A percentile compares a stretch with the other conserved stretches of the same genome.
These are phyloP conservation scores for Gadopsis marmoratus DNA, from an alignment of 2,797 vertebrate species.

Conservation along the genomic window DNA sequence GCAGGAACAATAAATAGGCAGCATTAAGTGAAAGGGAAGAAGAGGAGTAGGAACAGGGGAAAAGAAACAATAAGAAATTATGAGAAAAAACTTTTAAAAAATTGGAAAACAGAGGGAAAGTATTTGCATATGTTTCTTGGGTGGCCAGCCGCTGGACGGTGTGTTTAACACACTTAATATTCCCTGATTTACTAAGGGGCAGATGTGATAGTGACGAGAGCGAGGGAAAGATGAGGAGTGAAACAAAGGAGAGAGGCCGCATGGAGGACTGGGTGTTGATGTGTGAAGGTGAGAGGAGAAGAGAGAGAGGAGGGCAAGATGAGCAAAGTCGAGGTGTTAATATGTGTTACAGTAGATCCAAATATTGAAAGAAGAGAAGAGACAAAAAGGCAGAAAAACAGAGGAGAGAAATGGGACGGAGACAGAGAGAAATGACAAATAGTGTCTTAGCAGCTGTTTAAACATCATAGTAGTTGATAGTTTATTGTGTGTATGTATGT, in stretches of 20 bases:
- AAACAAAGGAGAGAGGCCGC: constrained; percentile 46
- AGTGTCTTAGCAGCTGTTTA: constrained; percentile 63
- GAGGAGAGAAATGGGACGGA: constrained; percentile 5
- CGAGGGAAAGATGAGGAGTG: constrained; percentile 56
- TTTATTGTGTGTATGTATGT: constrained; percentile 35
- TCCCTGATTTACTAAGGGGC: constrained; percentile 72
- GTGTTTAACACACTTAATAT: constrained; percentile 67
- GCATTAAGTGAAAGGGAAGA: constrained; percentile 46
- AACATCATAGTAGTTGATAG: constrained; percentile 47
- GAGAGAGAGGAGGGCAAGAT: constrained; percentile 33
- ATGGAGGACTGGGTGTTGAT: constrained; percentile 60
- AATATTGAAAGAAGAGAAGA: constrained; percentile 41
- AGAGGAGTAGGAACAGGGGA: neutral
- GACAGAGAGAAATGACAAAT: constrained; percentile 2
- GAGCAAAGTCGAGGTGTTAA: constrained; percentile 44
- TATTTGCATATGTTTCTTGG: constrained; percentile 48
- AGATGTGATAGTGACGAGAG: constrained; percentile 67
- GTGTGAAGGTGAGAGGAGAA: constrained; percentile 36
- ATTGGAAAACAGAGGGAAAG: constrained; percentile 22
- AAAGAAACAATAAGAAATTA: constrained; percentile 24
- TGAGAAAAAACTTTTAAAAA: neutral
- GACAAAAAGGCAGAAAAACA: constrained; percentile 21
- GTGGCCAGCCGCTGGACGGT: constrained; percentile 51
- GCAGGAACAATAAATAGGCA: constrained; percentile 45
- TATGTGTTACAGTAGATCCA: neutral